phyloP scores from a whole-genome alignment of 2,888 invertebrate genomes.

The Drosophila mimica region DNA sequence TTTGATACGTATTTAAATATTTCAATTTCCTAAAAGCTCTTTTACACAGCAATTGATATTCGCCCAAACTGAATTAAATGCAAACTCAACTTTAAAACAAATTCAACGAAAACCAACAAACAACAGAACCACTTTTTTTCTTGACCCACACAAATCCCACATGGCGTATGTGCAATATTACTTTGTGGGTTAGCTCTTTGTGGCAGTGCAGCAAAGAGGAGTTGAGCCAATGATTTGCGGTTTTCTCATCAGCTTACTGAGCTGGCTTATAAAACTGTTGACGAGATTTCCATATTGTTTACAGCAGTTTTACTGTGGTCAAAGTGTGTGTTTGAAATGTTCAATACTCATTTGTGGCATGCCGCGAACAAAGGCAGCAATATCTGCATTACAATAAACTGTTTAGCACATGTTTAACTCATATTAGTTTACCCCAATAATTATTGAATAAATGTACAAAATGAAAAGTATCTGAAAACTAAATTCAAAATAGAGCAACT shows the following conservation, averaged over 20 bases:
- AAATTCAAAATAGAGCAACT: not conserved
- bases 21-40: not conserved
- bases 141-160: constrained; percentile 9
- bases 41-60: not conserved
- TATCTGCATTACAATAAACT: constrained; percentile 17
- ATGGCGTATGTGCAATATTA: constrained; percentile 35
- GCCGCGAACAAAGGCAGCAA: constrained; percentile 1
- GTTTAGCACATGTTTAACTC: not conserved
- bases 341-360: constrained; percentile 40
- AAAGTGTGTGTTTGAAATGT: constrained; percentile 41
- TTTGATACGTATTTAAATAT: not conserved
- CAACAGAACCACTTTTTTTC: not conserved
- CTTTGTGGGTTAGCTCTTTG: constrained; percentile 11
- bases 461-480: not conserved
- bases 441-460: not conserved
- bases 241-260: constrained; percentile 29
- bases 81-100: constrained; percentile 16
- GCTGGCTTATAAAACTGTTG: constrained; percentile 40
- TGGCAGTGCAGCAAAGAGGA: constrained; percentile 13
- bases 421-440: not conserved
- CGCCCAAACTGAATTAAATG: not conserved
- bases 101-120: not conserved
- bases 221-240: constrained; percentile 46
- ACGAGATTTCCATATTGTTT: constrained; percentile 51
- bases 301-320: constrained; percentile 62